A percentile compares a stretch with the other conserved stretches of the same genome.
Evolutionary conservation across 2,797 vertebrate genomes (phyloP).

Genomic region (Microctenopoma stevenorrisi): DNA sequence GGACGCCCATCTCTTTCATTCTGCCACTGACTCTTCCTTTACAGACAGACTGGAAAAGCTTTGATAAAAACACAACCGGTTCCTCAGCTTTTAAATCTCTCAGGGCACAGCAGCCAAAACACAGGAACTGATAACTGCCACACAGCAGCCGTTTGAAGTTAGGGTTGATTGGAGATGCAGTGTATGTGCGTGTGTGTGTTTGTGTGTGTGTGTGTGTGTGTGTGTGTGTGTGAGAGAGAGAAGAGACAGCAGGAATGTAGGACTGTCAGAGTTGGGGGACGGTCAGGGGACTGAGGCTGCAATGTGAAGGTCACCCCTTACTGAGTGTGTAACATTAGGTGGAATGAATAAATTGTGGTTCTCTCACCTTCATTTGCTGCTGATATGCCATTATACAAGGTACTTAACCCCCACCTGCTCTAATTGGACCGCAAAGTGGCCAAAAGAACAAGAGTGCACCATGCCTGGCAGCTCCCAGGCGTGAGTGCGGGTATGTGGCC

Average conservation of each 20-base stretch:
- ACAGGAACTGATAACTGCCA: conserved; percentile 73
- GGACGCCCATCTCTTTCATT: conserved; percentile 46
- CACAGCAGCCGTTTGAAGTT: conserved; percentile 72
- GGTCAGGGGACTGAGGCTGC: conserved; percentile 22
- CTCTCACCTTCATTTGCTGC: conserved; percentile 11
- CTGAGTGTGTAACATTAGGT: conserved; percentile 42
- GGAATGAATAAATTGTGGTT: conserved; percentile 55
- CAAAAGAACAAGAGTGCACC: conserved; percentile 33
- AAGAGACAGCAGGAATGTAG: conserved; percentile 28
- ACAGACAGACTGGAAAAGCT: conserved; percentile 63
- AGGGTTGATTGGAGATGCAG: conserved; percentile 30
- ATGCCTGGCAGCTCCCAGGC: conserved; percentile 58
- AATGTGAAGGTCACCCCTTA: conserved; percentile 54
- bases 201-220: background rate
- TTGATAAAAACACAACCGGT: conserved; percentile 74
- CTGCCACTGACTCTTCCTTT: conserved; percentile 53
- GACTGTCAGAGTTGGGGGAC: conserved; percentile 23
- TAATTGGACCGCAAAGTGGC: conserved; percentile 52
- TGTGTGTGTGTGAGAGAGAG: background rate
- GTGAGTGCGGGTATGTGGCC: conserved; percentile 28
- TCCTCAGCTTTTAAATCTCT: conserved; percentile 74
- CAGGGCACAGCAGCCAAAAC: conserved; percentile 66
- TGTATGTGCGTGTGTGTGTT: conserved; percentile 7
- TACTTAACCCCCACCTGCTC: conserved; percentile 64
- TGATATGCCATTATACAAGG: conserved; percentile 62